Percentiles rank a stretch among this genome's conserved stretches.
Conservation (phyloP, 2,888 invertebrate species). For the Acleris laterana region DNA sequence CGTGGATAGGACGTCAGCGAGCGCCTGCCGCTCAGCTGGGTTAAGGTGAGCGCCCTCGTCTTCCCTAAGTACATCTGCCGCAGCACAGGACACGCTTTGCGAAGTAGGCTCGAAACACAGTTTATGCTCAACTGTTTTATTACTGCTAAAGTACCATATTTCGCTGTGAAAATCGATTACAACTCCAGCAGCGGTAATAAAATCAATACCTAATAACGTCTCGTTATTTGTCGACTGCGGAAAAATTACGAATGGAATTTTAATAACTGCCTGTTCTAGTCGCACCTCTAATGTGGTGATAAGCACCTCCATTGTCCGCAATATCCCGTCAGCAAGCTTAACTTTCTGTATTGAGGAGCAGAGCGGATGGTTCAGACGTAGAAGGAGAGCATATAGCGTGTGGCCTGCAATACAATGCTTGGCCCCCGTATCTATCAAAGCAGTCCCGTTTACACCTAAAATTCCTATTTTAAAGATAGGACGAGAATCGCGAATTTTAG, state of each 20-base stretch:
- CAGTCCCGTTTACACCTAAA: background rate
- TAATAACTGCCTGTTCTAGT: background rate
- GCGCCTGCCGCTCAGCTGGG: too few relatives aligned
- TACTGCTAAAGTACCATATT: too few relatives aligned
- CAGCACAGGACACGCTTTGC: too few relatives aligned
- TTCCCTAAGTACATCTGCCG: too few relatives aligned
- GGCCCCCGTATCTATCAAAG: slow-evolving; percentile 5
- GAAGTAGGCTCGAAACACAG: too few relatives aligned
- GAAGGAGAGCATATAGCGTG: slow-evolving; percentile 14
- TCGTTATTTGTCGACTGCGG: slow-evolving; percentile 1
- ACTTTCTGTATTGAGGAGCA: background rate
- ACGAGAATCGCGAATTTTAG: background rate
- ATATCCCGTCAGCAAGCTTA: slow-evolving; percentile 1
- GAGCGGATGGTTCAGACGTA: slow-evolving; percentile 8
- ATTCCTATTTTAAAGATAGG: background rate
- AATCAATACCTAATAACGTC: slow-evolving; percentile 6
- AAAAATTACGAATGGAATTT: slow-evolving; percentile 1
- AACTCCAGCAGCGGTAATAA: slow-evolving; percentile 2
- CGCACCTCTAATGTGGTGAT: slow-evolving; percentile 7
- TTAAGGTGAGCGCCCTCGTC: too few relatives aligned
- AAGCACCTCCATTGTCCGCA: background rate
- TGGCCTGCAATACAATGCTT: slow-evolving; percentile 5
- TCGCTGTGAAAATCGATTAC: too few relatives aligned
- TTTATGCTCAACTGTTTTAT: too few relatives aligned
- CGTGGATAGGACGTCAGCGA: too few relatives aligned